Percentiles rank a stretch among this genome's conserved stretches.
Conservation (phyloP, 1,140 invertebrate species). For the Spodoptera frugiperda region DNA sequence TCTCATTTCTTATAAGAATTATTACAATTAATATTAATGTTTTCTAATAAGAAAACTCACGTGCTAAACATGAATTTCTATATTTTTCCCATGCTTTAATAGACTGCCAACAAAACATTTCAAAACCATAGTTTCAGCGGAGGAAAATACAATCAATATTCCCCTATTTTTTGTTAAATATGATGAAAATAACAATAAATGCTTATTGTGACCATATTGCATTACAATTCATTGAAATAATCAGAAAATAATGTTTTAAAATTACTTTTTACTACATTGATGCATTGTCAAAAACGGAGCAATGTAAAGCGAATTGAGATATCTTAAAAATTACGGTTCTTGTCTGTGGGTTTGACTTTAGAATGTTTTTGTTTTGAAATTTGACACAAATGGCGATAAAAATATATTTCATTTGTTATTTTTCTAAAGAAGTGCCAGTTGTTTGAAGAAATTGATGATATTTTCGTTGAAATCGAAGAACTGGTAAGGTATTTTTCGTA, state of each 20-base stretch:
- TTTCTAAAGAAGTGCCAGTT: constrained; percentile 69
- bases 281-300: neutral
- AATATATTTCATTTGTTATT: constrained; percentile 72
- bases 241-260: too few relatives aligned
- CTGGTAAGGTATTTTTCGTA: constrained; percentile 53
- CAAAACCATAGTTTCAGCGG: too few relatives aligned
- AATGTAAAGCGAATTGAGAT: neutral
- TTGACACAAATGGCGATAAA: constrained; percentile 51
- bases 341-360: constrained; percentile 46
- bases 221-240: too few relatives aligned
- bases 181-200: too few relatives aligned
- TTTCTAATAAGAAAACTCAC: neutral
- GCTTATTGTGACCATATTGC: too few relatives aligned
- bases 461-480: constrained; percentile 45
- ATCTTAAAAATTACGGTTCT: neutral
- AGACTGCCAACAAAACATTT: too few relatives aligned
- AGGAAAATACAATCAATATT: too few relatives aligned
- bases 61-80: too few relatives aligned
- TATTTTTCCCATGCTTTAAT: too few relatives aligned
- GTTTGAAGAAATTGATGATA: constrained; percentile 52
- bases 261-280: too few relatives aligned
- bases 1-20: neutral
- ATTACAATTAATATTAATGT: neutral
- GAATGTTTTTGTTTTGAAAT: constrained; percentile 60
- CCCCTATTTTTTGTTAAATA: too few relatives aligned